Evolutionary conservation across 2,113 vertebrate genomes (phyloP).

Genomic region (Gorsachius goisagi): DNA sequence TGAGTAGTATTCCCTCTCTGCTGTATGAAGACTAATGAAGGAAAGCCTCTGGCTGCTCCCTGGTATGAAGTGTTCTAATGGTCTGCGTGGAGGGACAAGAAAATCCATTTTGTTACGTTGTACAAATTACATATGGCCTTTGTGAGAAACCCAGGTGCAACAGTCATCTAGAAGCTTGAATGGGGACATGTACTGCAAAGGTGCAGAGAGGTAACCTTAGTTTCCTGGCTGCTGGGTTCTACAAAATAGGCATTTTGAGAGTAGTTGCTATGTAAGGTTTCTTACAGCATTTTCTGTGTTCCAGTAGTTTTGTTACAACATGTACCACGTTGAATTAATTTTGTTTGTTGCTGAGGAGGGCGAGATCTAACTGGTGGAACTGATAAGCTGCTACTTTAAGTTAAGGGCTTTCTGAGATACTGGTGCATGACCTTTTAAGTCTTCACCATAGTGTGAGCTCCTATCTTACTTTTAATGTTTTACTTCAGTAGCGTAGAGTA

Average conservation of each 20-base stretch:
- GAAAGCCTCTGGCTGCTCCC: background rate
- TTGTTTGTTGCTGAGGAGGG: background rate
- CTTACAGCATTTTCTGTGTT: background rate
- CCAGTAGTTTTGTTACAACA: background rate
- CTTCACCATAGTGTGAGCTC: background rate
- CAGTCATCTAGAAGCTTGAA: background rate
- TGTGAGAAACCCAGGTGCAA: background rate
- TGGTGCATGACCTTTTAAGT: background rate
- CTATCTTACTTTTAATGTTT: background rate
- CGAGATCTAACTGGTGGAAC: background rate
- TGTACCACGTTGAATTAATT: background rate
- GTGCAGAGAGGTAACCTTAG: background rate
- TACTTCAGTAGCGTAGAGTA: background rate
- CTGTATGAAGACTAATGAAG: background rate
- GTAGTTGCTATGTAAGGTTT: background rate
- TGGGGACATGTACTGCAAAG: background rate
- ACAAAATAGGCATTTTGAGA: background rate
- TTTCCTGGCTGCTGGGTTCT: background rate
- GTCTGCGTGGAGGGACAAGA: background rate
- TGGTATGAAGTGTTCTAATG: too few relatives aligned
- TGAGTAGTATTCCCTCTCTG: rapidly evolving
- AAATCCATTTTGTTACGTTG: rapidly evolving
- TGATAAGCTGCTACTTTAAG: background rate
- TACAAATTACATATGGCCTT: background rate
- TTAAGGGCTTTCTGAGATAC: background rate